Evolutionary conservation across 2,113 vertebrate species (phyloP).

Genomic region (Silurus glanis): DNA sequence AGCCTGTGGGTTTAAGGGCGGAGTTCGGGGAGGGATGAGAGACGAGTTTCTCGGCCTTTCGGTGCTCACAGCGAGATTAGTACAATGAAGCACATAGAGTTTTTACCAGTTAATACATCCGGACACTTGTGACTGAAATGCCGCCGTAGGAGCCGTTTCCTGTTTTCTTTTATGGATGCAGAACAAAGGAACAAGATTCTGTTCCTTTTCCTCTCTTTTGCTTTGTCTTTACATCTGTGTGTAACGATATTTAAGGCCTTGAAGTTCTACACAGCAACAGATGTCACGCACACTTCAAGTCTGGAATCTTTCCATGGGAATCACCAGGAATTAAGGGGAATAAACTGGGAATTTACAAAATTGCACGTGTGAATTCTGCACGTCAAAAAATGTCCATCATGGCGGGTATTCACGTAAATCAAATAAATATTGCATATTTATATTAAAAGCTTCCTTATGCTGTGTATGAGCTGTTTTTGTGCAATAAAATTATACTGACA

Average conservation of each 20-base stretch:
- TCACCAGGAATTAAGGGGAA: no score
- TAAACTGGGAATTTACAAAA: no score
- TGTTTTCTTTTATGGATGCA: not conserved
- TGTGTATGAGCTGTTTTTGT: no score
- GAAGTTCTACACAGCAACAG: not conserved
- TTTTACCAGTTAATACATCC: conserved; percentile 2
- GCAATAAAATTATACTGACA: no score
- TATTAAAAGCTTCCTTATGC: no score
- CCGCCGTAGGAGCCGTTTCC: not conserved
- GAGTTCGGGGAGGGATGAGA: not conserved
- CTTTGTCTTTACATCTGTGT: not conserved
- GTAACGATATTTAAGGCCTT: conserved; percentile 8
- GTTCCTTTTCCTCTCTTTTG: not conserved
- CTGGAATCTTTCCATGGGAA: no score
- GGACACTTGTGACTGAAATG: conserved; percentile 2
- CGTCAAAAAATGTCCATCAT: no score
- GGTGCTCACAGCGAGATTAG: not conserved
- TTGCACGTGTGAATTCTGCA: no score
- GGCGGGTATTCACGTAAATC: no score
- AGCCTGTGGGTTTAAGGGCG: not conserved
- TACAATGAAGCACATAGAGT: not conserved
- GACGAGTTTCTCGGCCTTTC: not conserved
- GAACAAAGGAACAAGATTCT: not conserved
- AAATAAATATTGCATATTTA: no score
- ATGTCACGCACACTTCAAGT: not conserved